Evolutionary conservation across 30 jellyfish, hydroid and myxozoan species (phyloP).

Genomic region (Aurelia sp.): DNA sequence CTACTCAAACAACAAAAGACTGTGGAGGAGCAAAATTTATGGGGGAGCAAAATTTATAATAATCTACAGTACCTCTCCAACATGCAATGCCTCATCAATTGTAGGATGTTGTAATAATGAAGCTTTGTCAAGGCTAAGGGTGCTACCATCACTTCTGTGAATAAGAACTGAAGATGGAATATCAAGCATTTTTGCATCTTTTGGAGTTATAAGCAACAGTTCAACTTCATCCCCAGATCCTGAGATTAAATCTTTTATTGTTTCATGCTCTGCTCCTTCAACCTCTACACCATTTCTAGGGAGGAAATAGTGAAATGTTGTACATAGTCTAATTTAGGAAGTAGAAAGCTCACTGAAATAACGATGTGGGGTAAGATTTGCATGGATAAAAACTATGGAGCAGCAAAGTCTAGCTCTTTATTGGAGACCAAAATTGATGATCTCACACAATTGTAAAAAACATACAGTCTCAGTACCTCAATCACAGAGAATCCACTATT

Average conservation of each 20-base stretch:
- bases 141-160: constrained; percentile 65
- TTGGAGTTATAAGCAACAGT: constrained; percentile 45
- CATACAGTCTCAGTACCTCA: no score
- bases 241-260: constrained; percentile 17
- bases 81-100: constrained; percentile 34
- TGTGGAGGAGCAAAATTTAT: no score
- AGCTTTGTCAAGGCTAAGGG: constrained; percentile 21
- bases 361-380: no score
- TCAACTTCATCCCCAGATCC: constrained; percentile 59
- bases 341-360: no score
- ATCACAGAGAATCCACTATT: no score
- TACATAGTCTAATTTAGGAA: background rate
- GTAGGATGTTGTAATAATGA: constrained; percentile 13
- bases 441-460: no score
- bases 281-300: constrained; percentile 39
- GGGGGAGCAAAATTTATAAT: no score
- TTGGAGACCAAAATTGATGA: no score
- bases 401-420: no score
- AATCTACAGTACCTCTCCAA: background rate
- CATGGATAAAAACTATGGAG: no score
- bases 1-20: no score
- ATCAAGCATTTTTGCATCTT: constrained; percentile 59
- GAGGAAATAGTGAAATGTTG: background rate
- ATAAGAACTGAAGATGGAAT: constrained; percentile 52
- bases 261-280: constrained; percentile 59